These are phyloP conservation scores for Phengaris arion DNA, from an alignment of 2,888 invertebrate genomes.

Conservation along the genomic window DNA sequence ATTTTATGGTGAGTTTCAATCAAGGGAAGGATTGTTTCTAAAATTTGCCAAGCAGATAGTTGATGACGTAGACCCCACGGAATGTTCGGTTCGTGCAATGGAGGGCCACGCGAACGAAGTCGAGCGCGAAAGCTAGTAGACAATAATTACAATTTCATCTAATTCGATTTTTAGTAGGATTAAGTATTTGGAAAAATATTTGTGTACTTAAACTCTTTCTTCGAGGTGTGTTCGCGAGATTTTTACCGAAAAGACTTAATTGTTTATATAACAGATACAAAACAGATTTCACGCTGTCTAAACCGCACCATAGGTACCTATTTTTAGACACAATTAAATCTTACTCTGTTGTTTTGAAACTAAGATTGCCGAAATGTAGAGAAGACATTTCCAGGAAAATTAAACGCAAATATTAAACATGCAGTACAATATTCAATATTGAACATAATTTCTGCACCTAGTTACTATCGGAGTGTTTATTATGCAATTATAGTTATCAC, in stretches of 20 bases:
- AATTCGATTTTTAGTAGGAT: no score
- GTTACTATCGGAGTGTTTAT: constrained; percentile 6
- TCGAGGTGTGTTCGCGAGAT: constrained; percentile 40
- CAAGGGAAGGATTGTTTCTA: no score
- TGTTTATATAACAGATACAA: constrained; percentile 39
- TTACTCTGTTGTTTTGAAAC: background rate
- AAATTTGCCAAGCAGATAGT: no score
- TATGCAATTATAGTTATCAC: constrained; percentile 10
- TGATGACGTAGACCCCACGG: no score
- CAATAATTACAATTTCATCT: no score
- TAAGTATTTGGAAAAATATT: background rate
- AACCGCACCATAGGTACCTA: background rate
- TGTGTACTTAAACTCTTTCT: background rate
- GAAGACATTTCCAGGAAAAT: background rate
- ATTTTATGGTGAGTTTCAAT: no score
- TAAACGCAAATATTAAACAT: constrained; percentile 1
- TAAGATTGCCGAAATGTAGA: background rate
- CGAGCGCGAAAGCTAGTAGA: no score
- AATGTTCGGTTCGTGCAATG: no score
- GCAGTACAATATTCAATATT: background rate
- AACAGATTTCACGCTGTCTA: constrained; percentile 36
- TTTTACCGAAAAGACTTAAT: constrained; percentile 45
- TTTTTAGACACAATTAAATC: constrained; percentile 8
- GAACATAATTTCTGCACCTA: background rate
- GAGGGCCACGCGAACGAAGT: no score